Evolutionary conservation across 2,797 vertebrate species (phyloP).

Genomic region (Cynopterus sphinx): DNA sequence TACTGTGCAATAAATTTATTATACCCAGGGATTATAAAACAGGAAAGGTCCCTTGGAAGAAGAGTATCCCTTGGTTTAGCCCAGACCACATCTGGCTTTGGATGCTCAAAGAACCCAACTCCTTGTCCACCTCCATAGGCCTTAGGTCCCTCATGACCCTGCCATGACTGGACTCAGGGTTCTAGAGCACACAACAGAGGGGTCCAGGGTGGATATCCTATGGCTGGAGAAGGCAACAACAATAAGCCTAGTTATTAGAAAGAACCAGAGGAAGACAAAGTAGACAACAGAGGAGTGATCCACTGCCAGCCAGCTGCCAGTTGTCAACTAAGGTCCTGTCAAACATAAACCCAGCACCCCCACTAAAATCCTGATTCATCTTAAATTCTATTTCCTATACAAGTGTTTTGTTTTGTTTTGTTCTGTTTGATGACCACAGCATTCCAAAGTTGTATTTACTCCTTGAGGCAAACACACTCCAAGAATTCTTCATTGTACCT

Average conservation of each 20-base stretch:
- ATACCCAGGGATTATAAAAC: background rate
- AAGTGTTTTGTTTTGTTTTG: background rate
- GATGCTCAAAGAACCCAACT: background rate
- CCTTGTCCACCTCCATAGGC: background rate
- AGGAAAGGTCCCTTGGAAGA: background rate
- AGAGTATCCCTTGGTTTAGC: background rate
- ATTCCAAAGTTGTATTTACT: background rate
- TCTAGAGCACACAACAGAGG: background rate
- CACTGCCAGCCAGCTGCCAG: too few species aligned
- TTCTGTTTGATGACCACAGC: background rate
- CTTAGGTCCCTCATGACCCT: background rate
- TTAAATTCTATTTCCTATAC: background rate
- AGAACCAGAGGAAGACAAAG: background rate
- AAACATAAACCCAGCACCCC: background rate
- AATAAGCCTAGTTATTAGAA: background rate
- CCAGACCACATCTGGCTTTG: background rate
- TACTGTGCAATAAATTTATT: background rate
- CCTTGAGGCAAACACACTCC: background rate
- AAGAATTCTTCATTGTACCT: background rate
- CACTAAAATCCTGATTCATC: background rate
- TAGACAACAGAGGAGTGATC: background rate
- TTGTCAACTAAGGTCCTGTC: background rate
- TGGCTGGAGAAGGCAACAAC: background rate
- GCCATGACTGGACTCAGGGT: background rate
- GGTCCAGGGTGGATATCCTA: background rate